phyloP scores from a whole-genome alignment of 2,797 vertebrate genomes.

The Poecilia wingei region DNA sequence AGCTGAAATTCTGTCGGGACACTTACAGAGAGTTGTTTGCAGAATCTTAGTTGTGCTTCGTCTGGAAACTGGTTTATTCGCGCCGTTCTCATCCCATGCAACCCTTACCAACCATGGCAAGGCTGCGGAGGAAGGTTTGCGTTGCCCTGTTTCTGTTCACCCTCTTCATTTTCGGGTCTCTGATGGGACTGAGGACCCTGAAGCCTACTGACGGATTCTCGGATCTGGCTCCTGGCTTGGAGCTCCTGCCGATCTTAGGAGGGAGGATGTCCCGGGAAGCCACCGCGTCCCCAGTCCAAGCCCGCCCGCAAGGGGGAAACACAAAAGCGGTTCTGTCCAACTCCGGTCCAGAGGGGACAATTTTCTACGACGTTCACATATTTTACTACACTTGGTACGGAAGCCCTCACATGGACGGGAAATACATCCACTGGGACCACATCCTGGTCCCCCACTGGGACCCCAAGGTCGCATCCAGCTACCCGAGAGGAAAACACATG shows the following conservation, averaged over 20 bases:
- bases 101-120: conserved; percentile 76
- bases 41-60: conserved; percentile 21
- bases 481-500: conserved; percentile 88
- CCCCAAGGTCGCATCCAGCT: conserved; percentile 90
- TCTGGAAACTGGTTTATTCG: conserved; percentile 23
- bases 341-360: conserved; percentile 74
- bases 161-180: conserved; percentile 88
- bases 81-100: conserved; percentile 19
- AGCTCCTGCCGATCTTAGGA: conserved; percentile 78
- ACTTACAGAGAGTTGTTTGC: conserved; percentile 17
- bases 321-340: conserved; percentile 72
- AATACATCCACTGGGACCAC: conserved; percentile 91
- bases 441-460: conserved; percentile 93
- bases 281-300: conserved; percentile 73
- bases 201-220: conserved; percentile 87
- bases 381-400: conserved; percentile 92
- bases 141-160: conserved; percentile 88
- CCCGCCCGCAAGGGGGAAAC: conserved; percentile 51
- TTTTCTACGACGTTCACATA: conserved; percentile 88
- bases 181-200: conserved; percentile 89
- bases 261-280: conserved; percentile 70
- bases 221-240: conserved; percentile 82
- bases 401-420: conserved; percentile 80
- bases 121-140: conserved; percentile 86
- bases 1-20: background rate